Evolutionary conservation across 2,113 vertebrate species (phyloP).

Genomic region (Peucedramus taeniatus): DNA sequence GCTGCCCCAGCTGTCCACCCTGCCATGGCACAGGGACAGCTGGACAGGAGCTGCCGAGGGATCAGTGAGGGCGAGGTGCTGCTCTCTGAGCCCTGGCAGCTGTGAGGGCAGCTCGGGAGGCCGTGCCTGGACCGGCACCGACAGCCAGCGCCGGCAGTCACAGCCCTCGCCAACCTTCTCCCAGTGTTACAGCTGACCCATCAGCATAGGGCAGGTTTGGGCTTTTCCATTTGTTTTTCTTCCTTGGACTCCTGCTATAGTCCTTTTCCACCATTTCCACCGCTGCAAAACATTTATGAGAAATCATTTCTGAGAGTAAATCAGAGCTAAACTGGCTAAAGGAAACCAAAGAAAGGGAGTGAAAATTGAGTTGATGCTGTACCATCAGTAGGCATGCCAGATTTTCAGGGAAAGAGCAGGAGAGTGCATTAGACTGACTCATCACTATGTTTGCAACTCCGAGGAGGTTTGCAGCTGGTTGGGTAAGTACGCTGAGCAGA

Average conservation of each 20-base stretch:
- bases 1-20: not conserved
- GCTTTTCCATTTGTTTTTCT: not conserved
- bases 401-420: not conserved
- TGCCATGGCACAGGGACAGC: not conserved
- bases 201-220: not conserved
- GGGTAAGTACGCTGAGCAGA: not conserved
- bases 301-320: not conserved
- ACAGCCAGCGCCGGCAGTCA: not conserved
- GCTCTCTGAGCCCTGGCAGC: fast-evolving
- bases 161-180: not conserved
- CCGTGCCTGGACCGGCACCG: fast-evolving
- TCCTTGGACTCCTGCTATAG: not conserved
- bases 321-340: not conserved
- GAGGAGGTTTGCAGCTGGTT: constrained; percentile 33
- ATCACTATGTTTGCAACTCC: not conserved
- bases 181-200: not conserved
- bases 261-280: not conserved
- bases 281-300: not conserved
- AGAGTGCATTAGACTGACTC: not conserved
- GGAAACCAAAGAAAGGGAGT: not conserved
- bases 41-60: not conserved
- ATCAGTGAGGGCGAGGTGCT: fast-evolving
- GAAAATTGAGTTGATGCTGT: not conserved
- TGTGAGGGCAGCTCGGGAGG: fast-evolving
- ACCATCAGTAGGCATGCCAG: not conserved